These are phyloP conservation scores for Heliangelus exortis DNA, from an alignment of 2,797 vertebrate genomes.

Conservation along the genomic window DNA sequence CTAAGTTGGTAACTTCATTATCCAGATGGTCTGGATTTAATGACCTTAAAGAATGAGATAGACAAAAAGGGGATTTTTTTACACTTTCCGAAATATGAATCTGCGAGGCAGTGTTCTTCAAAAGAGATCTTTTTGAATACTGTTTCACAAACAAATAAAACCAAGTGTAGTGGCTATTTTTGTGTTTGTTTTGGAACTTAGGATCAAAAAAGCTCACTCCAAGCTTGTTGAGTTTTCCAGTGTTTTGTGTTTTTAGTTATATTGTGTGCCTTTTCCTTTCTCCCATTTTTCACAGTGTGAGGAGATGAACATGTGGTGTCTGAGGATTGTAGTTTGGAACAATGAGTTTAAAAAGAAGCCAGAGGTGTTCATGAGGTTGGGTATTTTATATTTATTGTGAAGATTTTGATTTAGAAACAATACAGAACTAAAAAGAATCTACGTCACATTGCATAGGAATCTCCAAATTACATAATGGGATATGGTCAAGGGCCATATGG, in stretches of 20 bases:
- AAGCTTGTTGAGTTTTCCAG: not conserved
- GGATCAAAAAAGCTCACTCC: not conserved
- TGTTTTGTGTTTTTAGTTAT: not conserved
- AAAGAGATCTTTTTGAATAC: not conserved
- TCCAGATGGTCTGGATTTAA: slow-evolving; percentile 35
- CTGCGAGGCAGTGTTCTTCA: not conserved
- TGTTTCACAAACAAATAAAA: not conserved
- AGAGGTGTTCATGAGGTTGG: slow-evolving; percentile 7
- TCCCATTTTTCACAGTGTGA: not conserved
- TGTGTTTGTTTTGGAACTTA: not conserved
- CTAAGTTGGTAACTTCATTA: slow-evolving; percentile 27
- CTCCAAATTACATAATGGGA: not conserved
- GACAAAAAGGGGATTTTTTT: slow-evolving; percentile 25
- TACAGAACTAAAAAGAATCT: slow-evolving; percentile 14
- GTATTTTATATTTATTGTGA: slow-evolving; percentile 9
- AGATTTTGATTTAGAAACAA: not conserved
- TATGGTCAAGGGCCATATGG: slow-evolving; percentile 11
- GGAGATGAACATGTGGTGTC: not conserved
- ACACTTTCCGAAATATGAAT: not conserved
- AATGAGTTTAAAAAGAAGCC: not conserved
- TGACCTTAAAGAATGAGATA: slow-evolving; percentile 25
- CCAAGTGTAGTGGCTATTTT: not conserved
- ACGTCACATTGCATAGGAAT: slow-evolving; percentile 41
- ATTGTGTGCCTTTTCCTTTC: not conserved
- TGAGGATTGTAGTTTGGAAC: not conserved